Base-by-base conservation (phyloP, 2,888 invertebrate genomes). In the Pammene aurita region DNA sequence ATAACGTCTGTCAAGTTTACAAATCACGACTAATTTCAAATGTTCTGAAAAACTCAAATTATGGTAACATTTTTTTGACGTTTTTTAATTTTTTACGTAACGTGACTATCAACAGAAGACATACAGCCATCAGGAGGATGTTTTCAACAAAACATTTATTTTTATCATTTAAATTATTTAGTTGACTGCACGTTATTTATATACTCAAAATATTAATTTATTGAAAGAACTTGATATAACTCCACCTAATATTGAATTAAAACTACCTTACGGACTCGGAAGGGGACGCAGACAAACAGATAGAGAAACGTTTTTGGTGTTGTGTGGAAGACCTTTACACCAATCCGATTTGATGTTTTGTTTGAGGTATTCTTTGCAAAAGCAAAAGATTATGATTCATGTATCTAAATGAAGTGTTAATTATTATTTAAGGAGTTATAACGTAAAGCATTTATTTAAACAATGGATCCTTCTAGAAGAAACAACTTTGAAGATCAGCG, bases 401-500 rank as follows among this genome's bases (percentile, higher is more conserved):
- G 70, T 66, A 42, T 60, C 79, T 73, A 73, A 78, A 72, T 75
- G 74, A 75, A 61, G 69, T 71, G 63, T 66, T 68, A 56, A 66
- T 61, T 35, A 63, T 44, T 69, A 64, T 68, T 71, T 54, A 56
- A 18, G 44, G 2, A 63, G 44, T 60, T 67, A 54, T 66, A 41
- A 57, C n/a, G 7, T 52, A 35, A 61, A 50, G 50, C 13, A 52
- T 57, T 42, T 54, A 52, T 35, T 57, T 13, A 42, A 54, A 44
- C n/a, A 70, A 91, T 92, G 92, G 91, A 92, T 85, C 79, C 89
- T 71, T 83, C 90, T 75, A 82, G 91, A 80, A 86, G 90, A 81
- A 88, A 79, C 76, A 90, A 86, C 74, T 76, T 86, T 61, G 91
- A 90, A 62, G 92, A 92, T 75, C 88, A 90, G 82, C 87, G 90